These are phyloP conservation scores for Pseudomyrmex flavicornis DNA, from an alignment of 1,140 invertebrate species.

Conservation along the genomic window DNA sequence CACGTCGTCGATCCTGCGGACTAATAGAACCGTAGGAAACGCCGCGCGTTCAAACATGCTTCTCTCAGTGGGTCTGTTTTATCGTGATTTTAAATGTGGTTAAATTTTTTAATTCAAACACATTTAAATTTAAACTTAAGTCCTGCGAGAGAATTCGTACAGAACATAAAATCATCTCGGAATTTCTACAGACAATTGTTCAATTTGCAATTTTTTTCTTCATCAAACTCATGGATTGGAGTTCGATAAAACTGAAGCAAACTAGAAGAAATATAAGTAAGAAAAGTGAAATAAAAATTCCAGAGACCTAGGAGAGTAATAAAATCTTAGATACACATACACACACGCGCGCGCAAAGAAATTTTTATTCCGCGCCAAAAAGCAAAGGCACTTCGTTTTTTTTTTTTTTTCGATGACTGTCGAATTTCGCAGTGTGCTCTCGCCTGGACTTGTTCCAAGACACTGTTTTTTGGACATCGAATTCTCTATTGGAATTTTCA, in stretches of 20 bases:
- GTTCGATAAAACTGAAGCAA: neutral
- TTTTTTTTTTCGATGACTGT: conserved; percentile 18
- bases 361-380: conserved; percentile 46
- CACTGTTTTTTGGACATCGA: conserved; percentile 42
- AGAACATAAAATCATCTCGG: no score
- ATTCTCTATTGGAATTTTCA: conserved; percentile 47
- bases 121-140: no score
- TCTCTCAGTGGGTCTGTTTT: neutral
- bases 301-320: neutral
- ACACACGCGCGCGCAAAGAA: neutral
- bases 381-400: conserved; percentile 11
- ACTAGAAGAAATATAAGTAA: conserved; percentile 6
- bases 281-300: neutral
- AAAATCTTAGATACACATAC: conserved; percentile 3
- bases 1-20: neutral
- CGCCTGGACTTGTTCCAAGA: conserved; percentile 49
- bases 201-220: no score
- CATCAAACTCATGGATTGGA: no score
- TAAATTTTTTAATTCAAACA: neutral
- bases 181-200: no score
- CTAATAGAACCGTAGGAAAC: conserved; percentile 23
- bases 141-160: no score
- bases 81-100: neutral
- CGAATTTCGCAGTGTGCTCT: conserved; percentile 26
- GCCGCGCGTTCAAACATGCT: neutral